phyloP scores from a whole-genome alignment of 2,888 invertebrate genomes.

The Meliscaeva auricollis region DNA sequence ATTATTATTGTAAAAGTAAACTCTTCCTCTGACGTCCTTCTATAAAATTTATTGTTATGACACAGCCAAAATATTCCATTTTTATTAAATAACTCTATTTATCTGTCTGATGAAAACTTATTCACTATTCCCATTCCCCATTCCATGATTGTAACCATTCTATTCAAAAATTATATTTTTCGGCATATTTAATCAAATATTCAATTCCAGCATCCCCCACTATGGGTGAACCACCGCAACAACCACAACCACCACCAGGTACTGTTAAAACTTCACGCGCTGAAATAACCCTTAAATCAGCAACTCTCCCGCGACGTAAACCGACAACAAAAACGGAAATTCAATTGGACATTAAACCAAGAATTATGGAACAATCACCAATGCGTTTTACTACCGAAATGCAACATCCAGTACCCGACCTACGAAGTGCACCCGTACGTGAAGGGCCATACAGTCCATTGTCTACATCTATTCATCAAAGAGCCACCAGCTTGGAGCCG shows the following conservation, averaged over 20 bases:
- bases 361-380: conserved; percentile 81
- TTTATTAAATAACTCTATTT: conserved; percentile 3
- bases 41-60: not conserved
- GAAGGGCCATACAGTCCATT: conserved; percentile 83
- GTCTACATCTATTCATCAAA: conserved; percentile 81
- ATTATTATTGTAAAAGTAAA: not conserved
- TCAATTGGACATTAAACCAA: conserved; percentile 85
- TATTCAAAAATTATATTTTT: not conserved
- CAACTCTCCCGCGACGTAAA: conserved; percentile 88
- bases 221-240: conserved; percentile 51
- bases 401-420: conserved; percentile 85
- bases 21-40: not conserved
- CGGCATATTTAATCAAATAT: not conserved
- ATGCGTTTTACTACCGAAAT: conserved; percentile 87
- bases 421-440: conserved; percentile 83
- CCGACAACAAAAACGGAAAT: conserved; percentile 88
- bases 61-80: conserved; percentile 23
- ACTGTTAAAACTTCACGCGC: conserved; percentile 86
- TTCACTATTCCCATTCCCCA: conserved; percentile 50
- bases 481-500: conserved; percentile 86
- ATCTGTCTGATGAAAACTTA: conserved; percentile 23
- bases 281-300: conserved; percentile 88
- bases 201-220: conserved; percentile 60
- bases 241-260: conserved; percentile 67
- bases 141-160: conserved; percentile 46